Base-by-base conservation (phyloP, 2,113 vertebrate genomes). In the Amphiprion percula region DNA sequence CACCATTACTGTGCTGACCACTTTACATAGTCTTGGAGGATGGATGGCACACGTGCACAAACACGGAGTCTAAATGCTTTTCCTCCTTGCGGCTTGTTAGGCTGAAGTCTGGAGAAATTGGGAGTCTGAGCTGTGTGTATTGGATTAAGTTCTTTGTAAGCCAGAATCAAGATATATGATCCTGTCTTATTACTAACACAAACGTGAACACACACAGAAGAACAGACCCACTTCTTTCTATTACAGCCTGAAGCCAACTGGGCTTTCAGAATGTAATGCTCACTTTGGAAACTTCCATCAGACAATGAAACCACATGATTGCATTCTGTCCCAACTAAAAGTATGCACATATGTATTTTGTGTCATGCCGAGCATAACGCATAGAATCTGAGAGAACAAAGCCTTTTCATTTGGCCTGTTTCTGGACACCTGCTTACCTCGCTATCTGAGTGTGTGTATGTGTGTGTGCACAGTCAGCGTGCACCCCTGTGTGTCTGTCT, bases 1-100 rank as follows among this genome's bases (percentile, higher is more conserved):
- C 46, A 24, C 87, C 91, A 90, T 91, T 90, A 92, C 85, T 52
- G 87, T 21, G 68, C 83, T 47, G 77, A 66, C 77, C 82, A 82
- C 81, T 91, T 79, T 88, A 77, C 67, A 70, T 86, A 64, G 74
- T 73, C 68, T 50, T 72, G 50, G 74, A 70, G 82, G 82, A 80
- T 68, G 75, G 75, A 77, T 83, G 70, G 47, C 61, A 70, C 49
- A 39, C 28, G 24, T 33, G 17, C 74, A 72, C 17, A 5, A 64
- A 55, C 28, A 0, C 62, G 49, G 53, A 81, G 67, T 80, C 44
- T 58, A 62, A 84, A 78, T 59, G 75, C 62, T 66, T 82, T 30
- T 76, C 61, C 64, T 83, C 58, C 56, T 63, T 61, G 41, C 24
- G 28, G 80, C 78, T 84, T 74, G 81, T 86, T 69, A 69, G 75